Evolutionary conservation across 2,113 vertebrate species (phyloP), one percentile per base, ranked within the genome.

Genomic region (Mionectes macconnelli): DNA sequence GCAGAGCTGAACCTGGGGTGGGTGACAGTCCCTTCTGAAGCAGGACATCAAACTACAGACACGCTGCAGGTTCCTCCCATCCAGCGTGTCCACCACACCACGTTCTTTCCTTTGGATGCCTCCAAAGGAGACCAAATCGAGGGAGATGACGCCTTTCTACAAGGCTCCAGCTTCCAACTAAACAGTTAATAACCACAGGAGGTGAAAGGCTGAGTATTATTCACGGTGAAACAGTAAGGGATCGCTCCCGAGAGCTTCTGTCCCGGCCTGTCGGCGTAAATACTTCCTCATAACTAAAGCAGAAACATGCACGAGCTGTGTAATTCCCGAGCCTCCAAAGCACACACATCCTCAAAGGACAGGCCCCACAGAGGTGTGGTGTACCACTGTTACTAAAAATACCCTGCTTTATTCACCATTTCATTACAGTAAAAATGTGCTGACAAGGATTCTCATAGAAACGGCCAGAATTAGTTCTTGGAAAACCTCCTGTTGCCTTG

Each of bases 301-400:
- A 93, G 55, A 83, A 88, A 80, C 72, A 40, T 0, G 35, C 78
- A 70, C 12, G 3, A 90, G 68, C 52, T 27, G 82, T 27, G 56
- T 17, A 88, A 77, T 35, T 79, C 81, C 84, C 0, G 0, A 64
- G 59, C 9, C 87, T 93, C 74, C 42, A 1, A 47, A 73, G 81
- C 3, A 0, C 53, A 53, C 24, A 5, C 39, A 69, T 73, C 47
- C 91, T 60, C 87, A 56, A 56, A 88, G 91, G 52, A 52, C 37
- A 15, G 52, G 77, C 84, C 59, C 52, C 1, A 1, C 1, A 16
- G 72, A 96, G 87, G 94, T 86, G 93, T 83, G 85, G 85, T 49
- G n/a, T 42, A 24, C 77, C 84, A 30, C 77, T 82, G 72, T 17
- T 94, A 92, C 87, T 93, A 82, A 92, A 95, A 97, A 97, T 93